phyloP scores from a whole-genome alignment of 2,888 invertebrate species.

The Cenopis cana region DNA sequence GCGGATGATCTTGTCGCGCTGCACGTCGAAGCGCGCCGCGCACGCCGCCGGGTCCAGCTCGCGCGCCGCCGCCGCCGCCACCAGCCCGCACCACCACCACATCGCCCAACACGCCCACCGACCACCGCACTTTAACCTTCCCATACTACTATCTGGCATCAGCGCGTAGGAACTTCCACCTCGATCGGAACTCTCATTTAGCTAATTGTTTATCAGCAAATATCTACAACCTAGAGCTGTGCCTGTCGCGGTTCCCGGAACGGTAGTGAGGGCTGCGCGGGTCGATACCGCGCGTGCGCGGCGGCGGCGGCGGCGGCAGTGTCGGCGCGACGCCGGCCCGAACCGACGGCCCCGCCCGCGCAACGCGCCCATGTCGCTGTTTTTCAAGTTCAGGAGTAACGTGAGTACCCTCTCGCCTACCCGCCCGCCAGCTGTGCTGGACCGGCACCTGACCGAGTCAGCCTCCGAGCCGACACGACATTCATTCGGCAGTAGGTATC shows the following conservation, averaged over 20 bases:
- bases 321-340: conserved; percentile 55
- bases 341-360: conserved; percentile 50
- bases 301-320: conserved; percentile 56
- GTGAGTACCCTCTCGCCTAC: conserved; percentile 68
- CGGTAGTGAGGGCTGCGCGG: conserved; percentile 37
- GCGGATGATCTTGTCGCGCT: conserved; percentile 95
- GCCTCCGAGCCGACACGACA: background rate
- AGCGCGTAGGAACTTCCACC: conserved; percentile 9
- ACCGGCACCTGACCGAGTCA: background rate
- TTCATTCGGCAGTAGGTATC: background rate
- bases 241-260: conserved; percentile 5
- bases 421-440: conserved; percentile 8
- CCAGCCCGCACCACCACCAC: conserved; percentile 48
- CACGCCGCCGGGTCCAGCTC: conserved; percentile 88
- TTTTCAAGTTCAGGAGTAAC: conserved; percentile 83
- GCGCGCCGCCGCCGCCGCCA: conserved; percentile 63
- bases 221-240: conserved; percentile 21
- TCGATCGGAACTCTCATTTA: conserved; percentile 12
- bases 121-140: background rate
- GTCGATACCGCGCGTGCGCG: conserved; percentile 66
- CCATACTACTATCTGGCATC: background rate
- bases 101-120: background rate
- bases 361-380: conserved; percentile 73
- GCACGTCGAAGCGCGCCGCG: conserved; percentile 92
- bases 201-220: conserved; percentile 32